These are phyloP conservation scores for Parapsyche elsis DNA, from an alignment of 1,140 invertebrate species.

Conservation along the genomic window DNA sequence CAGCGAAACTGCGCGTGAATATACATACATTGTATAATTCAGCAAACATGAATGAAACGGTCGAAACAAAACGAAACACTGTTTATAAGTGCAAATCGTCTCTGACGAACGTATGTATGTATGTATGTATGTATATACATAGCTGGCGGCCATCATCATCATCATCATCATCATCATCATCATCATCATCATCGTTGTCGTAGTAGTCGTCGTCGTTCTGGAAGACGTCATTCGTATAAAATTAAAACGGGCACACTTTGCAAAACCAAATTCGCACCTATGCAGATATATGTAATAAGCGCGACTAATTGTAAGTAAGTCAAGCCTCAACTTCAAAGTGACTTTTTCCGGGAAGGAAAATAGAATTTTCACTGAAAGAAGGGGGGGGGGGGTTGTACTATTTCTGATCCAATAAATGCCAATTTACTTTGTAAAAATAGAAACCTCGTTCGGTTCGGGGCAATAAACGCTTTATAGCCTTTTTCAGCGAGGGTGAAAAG, in stretches of 20 bases:
- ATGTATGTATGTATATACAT: background rate
- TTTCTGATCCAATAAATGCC: no score
- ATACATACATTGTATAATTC: no score
- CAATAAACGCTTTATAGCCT: no score
- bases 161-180: background rate
- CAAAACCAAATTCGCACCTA: background rate
- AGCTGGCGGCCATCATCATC: background rate
- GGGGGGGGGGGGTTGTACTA: no score
- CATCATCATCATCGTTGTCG: slow-evolving; percentile 3
- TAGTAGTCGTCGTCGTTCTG: slow-evolving; percentile 4
- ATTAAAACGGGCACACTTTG: background rate
- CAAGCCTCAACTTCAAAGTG: no score
- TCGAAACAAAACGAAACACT: slow-evolving; percentile 9
- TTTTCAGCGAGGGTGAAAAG: no score
- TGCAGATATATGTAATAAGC: background rate
- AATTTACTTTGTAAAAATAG: no score
- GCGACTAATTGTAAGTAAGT: no score
- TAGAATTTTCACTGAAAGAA: no score
- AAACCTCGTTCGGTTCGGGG: no score
- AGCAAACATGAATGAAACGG: slow-evolving; percentile 31
- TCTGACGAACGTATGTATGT: background rate
- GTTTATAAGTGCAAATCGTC: slow-evolving; percentile 1
- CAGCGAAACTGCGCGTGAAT: no score
- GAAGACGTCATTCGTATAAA: slow-evolving; percentile 38
- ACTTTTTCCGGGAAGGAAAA: no score